A percentile compares a stretch with the other conserved stretches of the same genome.
Evolutionary conservation across 2,797 vertebrate genomes (phyloP).

Genomic region (Chiloscyllium punctatum): DNA sequence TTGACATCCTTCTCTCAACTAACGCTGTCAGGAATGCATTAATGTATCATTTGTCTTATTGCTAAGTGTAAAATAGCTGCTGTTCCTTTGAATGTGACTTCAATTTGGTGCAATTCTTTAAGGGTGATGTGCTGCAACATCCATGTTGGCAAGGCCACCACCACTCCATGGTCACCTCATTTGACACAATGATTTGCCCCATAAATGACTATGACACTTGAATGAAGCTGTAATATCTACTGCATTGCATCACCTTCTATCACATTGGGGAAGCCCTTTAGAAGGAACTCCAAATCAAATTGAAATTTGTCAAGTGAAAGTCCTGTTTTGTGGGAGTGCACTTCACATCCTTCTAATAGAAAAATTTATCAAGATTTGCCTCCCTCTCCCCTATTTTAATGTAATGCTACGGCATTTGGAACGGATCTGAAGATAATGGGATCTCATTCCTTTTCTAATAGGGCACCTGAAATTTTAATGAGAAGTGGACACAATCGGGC

Average conservation of each 20-base stretch:
- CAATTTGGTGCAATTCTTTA: background rate
- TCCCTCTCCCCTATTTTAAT: background rate
- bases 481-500: conserved; percentile 96
- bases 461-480: conserved; percentile 98
- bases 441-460: conserved; percentile 46
- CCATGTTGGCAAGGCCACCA: background rate
- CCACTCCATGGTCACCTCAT: background rate
- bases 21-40: background rate
- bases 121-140: background rate
- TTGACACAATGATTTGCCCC: background rate
- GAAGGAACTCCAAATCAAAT: background rate
- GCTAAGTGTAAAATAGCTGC: background rate
- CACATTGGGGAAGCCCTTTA: background rate
- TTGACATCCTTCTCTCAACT: background rate
- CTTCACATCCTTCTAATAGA: background rate
- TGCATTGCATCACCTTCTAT: background rate
- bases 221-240: background rate
- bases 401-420: background rate
- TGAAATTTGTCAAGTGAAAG: background rate
- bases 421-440: background rate
- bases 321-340: background rate
- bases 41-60: background rate
- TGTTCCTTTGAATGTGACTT: background rate
- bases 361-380: background rate
- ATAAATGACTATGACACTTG: background rate